A percentile compares a stretch with the other conserved stretches of the same genome.
Conservation (phyloP, 2,888 invertebrate species). For the Euzetes globulus region DNA sequence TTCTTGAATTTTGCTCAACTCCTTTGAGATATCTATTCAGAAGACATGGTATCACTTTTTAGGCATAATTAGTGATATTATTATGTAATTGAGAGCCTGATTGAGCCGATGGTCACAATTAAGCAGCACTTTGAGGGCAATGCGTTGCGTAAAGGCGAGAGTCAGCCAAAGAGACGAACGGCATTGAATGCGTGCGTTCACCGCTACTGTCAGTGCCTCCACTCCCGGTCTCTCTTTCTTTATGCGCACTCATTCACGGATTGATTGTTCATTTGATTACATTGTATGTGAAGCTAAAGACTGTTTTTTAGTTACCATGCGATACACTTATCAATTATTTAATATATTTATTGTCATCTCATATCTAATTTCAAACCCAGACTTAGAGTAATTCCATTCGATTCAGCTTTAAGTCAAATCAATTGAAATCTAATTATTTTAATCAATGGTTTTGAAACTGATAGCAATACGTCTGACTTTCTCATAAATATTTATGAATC, state of each 20-base stretch:
- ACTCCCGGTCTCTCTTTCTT: background rate
- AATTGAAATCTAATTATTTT: background rate
- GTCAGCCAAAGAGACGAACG: background rate
- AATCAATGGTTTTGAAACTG: too few species aligned
- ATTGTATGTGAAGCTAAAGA: background rate
- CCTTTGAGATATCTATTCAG: too few species aligned
- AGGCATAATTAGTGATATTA: too few species aligned
- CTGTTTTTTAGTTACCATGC: background rate
- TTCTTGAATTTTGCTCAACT: too few species aligned
- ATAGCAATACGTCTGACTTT: background rate
- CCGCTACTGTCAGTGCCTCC: background rate
- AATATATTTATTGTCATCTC: constrained; percentile 1
- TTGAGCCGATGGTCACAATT: background rate
- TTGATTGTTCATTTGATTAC: background rate
- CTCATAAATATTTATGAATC: background rate
- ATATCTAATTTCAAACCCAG: background rate
- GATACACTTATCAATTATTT: constrained; percentile 6
- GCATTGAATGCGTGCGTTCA: background rate
- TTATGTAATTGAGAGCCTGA: background rate
- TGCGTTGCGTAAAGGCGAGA: background rate
- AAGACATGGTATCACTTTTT: too few species aligned
- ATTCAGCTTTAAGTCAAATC: background rate
- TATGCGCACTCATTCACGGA: background rate
- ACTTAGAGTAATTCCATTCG: too few species aligned
- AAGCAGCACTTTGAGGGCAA: background rate